Evolutionary conservation across 2,888 invertebrate genomes (phyloP).

Genomic region (Ditula angustiorana): DNA sequence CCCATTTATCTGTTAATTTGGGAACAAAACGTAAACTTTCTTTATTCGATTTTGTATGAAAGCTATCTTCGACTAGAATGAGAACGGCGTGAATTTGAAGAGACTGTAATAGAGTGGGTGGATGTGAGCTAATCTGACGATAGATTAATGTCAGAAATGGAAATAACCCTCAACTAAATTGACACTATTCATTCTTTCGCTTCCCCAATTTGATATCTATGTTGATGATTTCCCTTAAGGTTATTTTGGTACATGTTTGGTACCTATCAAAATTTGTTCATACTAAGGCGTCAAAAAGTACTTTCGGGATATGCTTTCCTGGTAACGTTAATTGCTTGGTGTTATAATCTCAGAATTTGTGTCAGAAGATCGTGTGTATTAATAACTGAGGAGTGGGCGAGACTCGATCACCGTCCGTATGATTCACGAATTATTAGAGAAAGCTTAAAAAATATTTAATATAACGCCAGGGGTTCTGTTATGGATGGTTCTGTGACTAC

Average conservation of each 20-base stretch:
- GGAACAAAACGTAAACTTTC: background rate
- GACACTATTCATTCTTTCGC: background rate
- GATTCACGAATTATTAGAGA: background rate
- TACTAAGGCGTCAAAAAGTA: background rate
- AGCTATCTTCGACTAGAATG: too few species aligned
- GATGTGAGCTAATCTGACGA: background rate
- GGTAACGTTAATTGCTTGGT: background rate
- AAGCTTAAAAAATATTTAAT: background rate
- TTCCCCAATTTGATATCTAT: background rate
- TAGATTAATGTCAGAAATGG: background rate
- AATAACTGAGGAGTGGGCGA: background rate
- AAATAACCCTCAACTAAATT: background rate
- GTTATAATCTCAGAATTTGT: background rate
- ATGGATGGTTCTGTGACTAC: background rate
- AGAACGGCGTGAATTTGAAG: background rate
- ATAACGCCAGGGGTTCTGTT: background rate
- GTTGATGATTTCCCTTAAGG: background rate
- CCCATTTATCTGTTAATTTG: background rate
- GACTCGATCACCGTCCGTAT: background rate
- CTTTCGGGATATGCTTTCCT: background rate
- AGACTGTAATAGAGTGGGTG: background rate
- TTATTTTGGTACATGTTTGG: too few species aligned
- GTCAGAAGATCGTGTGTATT: background rate
- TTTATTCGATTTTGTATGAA: background rate
- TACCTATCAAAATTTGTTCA: background rate